Evolutionary conservation across 2,113 vertebrate genomes (phyloP).

Genomic region (Silurus meridionalis): DNA sequence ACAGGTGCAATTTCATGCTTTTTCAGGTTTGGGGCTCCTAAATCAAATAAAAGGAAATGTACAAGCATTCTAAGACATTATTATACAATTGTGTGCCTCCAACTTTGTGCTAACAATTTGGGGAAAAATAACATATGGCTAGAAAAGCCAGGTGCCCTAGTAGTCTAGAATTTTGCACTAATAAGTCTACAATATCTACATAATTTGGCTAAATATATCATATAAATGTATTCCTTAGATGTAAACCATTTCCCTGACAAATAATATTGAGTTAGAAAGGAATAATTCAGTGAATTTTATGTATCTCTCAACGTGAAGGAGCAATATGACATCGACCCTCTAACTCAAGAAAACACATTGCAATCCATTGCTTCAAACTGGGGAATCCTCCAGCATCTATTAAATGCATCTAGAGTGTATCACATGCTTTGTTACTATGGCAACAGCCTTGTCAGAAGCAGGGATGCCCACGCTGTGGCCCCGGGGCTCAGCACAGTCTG

Average conservation of each 20-base stretch:
- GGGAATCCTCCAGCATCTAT: slow-evolving; percentile 41
- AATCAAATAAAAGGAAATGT: too few species aligned
- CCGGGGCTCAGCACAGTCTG: slow-evolving; percentile 30
- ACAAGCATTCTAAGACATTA: too few species aligned
- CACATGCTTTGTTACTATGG: slow-evolving; percentile 37
- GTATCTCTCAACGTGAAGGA: not conserved
- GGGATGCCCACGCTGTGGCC: slow-evolving; percentile 35
- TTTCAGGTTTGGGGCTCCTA: too few species aligned
- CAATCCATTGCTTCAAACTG: not conserved
- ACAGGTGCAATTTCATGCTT: too few species aligned
- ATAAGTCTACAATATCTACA: not conserved
- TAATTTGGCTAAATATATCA: not conserved
- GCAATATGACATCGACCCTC: not conserved
- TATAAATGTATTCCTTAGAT: too few species aligned
- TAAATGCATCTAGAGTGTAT: slow-evolving; percentile 10
- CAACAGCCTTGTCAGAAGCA: slow-evolving; percentile 40
- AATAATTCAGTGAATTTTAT: not conserved
- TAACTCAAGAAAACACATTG: not conserved
- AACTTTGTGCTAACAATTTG: too few species aligned
- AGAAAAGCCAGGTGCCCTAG: too few species aligned
- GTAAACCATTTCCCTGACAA: not conserved
- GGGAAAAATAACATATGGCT: too few species aligned
- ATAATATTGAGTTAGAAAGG: not conserved
- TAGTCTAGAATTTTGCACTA: not conserved
- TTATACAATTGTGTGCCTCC: too few species aligned